Base-by-base conservation (phyloP, 2,888 invertebrate species). In the Molanna angustata region DNA sequence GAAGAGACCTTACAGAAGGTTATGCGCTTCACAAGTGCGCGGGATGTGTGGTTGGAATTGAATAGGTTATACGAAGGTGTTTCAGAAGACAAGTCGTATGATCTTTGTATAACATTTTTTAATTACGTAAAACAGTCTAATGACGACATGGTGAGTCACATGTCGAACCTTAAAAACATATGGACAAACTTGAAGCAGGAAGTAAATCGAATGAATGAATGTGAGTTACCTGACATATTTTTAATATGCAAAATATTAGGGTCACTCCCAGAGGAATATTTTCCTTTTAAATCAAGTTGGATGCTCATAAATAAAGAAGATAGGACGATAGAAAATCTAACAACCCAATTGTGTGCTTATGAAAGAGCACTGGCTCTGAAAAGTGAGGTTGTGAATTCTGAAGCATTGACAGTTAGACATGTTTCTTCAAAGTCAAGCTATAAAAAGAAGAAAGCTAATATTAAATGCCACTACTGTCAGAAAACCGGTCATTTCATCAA, bases 71-170 rank as follows among this genome's bases (percentile, higher is more conserved):
- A 33, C 44, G 58, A 60, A 39, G 57, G 57, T 13, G 52, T 41
- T 14, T 32, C 49, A 20, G 53, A 60, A 52, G 56, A 57, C 20
- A 61, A 61, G 35, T 44, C 52, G 6, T 60, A 58, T 39, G 50
- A 61, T 41, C n/a, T 56, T 19, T 56, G 59, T 48, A 39, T 59
- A 33, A 22, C 57, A 44, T 61, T 61, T 31, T 60, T 61, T 33
- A 47, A 49, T 22, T 59, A 51, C 37, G 20, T 32, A 20, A 31
- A 21, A 9, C 13, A 44, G n/a, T 13, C 50, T 4, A 35, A 18
- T 22, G 58, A 58, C 41, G 56, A 60, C 46, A 56, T 58, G 4
- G 57, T 52, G 4, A 51, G 52, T 11, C n/a, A n/a, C n/a, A n/a
- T n/a, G n/a, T n/a, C n/a, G 7, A 57, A 50, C 45, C 40, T 57